Percentiles rank a stretch among this genome's conserved stretches.
These are phyloP conservation scores for Tamandua tetradactyla DNA, from an alignment of 2,797 vertebrate genomes.

Conservation along the genomic window DNA sequence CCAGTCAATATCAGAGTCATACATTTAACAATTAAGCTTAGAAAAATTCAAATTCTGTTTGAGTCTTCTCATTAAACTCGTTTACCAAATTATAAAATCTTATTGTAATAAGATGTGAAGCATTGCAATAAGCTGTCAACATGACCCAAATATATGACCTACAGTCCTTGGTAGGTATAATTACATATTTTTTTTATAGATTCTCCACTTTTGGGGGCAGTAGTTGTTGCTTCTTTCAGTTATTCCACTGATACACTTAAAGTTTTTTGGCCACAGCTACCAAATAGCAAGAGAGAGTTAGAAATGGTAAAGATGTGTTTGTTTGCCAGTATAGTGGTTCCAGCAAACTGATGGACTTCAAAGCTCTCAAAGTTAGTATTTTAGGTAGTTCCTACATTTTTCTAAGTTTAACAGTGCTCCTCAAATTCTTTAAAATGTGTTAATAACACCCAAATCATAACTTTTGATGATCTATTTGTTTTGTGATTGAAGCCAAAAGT, in stretches of 20 bases:
- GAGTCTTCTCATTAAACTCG: background rate
- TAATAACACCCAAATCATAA: conserved; percentile 10
- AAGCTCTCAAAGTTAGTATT: background rate
- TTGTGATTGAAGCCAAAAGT: background rate
- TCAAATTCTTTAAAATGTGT: background rate
- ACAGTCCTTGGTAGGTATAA: background rate
- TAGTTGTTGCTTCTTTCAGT: background rate
- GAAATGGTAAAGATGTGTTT: background rate
- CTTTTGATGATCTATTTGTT: background rate
- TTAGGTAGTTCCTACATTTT: background rate
- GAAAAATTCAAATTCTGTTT: background rate
- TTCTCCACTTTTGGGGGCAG: background rate
- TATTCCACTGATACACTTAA: background rate
- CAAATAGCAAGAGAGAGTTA: background rate
- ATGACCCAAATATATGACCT: background rate
- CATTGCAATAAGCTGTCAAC: too few species aligned
- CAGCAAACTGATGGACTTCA: background rate
- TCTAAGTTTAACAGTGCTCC: background rate
- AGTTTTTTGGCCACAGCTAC: background rate
- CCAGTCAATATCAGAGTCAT: background rate
- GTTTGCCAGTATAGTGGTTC: background rate
- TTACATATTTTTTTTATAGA: background rate
- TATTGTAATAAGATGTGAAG: background rate
- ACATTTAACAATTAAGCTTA: conserved; percentile 25
- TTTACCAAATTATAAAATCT: background rate